Evolutionary conservation across 2,113 vertebrate genomes (phyloP), one percentile per base, ranked within the genome.

Genomic region (Malaclemys terrapin): DNA sequence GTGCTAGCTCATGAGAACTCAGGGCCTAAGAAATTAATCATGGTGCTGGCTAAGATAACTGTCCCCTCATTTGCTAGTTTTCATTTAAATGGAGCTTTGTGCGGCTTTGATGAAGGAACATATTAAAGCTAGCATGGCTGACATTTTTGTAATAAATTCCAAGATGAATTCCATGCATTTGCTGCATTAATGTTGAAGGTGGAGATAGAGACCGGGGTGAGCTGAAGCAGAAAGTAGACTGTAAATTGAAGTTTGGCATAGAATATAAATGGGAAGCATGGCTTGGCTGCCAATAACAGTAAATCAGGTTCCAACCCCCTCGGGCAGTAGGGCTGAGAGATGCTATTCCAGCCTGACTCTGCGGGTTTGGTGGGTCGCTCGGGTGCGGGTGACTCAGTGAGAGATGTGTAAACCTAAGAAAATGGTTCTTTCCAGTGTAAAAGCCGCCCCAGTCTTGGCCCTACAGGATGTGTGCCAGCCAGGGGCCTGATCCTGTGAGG

Each of bases 191-290:
- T 80, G 85, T 91, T 79, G 89, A 95, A 94, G 90, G 95, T 95
- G 92, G 86, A 97, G 91, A 93, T 88, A 95, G 94, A 94, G 19
- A 89, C 93, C 3, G 6, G 90, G 83, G 50, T 93, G 96, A 96
- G 95, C 89, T 91, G 93, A 93, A 95, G 94, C 94, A 85, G 94
- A 97, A 92, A 93, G 76, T 72, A 35, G 94, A 52, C 91, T 90
- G 81, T 97, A 97, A 96, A 98, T 96, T 93, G 96, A 86, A 96
- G 91, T 87, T 94, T 96, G 97, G 93, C 95, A 62, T 25, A 29
- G 91, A 96, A 93, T 96, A 94, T 88, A 86, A 96, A 97, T 82
- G 95, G 95, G 84, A 84, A 42, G 90, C 94, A 92, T 85, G 96
- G 93, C 94, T 38, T 92, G 91, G 5, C 59, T 87, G 96, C 96